These are phyloP conservation scores for Darevskia mixta DNA, from an alignment of 2,797 vertebrate species.

Conservation along the genomic window DNA sequence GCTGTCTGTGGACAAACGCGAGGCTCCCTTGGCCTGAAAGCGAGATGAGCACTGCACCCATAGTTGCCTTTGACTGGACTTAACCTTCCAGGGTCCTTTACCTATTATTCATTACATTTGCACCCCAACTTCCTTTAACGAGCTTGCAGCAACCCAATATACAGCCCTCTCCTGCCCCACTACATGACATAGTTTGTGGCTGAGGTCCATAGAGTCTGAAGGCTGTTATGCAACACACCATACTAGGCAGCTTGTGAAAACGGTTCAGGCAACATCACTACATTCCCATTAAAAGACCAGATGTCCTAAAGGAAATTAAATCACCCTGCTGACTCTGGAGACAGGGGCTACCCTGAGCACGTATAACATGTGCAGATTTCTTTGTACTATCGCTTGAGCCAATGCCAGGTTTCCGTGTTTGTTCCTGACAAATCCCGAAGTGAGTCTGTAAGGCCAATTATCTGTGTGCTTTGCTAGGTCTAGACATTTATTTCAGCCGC, in stretches of 20 bases:
- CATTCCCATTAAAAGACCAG: not conserved
- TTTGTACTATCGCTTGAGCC: not conserved
- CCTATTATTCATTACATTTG: not conserved
- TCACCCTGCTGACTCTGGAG: not conserved
- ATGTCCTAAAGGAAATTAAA: not conserved
- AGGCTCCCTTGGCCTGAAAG: too few species aligned
- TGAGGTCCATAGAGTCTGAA: not conserved
- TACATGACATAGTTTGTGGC: too few species aligned
- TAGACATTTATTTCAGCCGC: not conserved
- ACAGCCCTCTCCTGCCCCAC: not conserved
- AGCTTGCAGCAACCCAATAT: not conserved
- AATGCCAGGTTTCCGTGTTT: not conserved
- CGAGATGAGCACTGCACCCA: too few species aligned
- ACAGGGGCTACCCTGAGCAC: not conserved
- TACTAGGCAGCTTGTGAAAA: not conserved
- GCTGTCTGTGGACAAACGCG: too few species aligned
- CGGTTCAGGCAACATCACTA: not conserved
- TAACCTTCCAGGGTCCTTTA: too few species aligned
- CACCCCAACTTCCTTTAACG: not conserved
- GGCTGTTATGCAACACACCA: not conserved
- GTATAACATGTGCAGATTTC: not conserved
- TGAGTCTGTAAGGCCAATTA: not conserved
- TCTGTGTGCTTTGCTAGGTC: not conserved
- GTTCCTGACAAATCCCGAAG: constrained; percentile 1
- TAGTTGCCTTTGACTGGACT: too few species aligned